Evolutionary conservation across 2,113 vertebrate species (phyloP), one percentile per base, ranked within the genome.

Genomic region (Paratilapia polleni): DNA sequence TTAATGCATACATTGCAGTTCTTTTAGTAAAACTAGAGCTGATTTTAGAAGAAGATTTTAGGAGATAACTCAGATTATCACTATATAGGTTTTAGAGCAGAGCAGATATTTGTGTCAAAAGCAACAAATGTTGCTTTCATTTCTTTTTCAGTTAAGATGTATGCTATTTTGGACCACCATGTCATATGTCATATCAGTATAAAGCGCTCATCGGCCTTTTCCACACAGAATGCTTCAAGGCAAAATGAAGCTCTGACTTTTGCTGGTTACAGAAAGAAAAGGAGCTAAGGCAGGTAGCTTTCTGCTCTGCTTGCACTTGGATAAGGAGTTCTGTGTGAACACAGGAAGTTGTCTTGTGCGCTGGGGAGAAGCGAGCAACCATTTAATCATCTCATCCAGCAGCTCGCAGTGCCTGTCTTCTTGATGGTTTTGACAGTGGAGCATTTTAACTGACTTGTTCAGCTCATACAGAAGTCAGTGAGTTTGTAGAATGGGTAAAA

Each of bases 351-450:
- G 41, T 77, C 82, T 60, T 74, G 75, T 66, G 78, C 58, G 80
- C 36, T 8, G 15, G 24, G 54, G 58, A 60, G 63, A 70, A 63
- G 3, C 52, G 28, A 85, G 68, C 87, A 3, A 58, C 5, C 63
- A 58, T 89, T 87, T 73, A 87, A 91, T 91, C 61, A 78, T 85
- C 74, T 81, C 84, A 38, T 80, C 43, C 83, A 75, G 80, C 82
- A 31, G 63, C 68, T 19, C 8, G 31, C 57, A 22, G 10, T 4
- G 58, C 34, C 47, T 15, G 36, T 56, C 43, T 75, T 77, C 63
- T 60, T 83, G 84, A 80, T 85, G 82, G 79, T 15, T 59, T 78
- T 66, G 59, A 58, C 77, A 52, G 70, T 57, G 54, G 22, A 82
- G 68, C 78, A 7, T 61, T 76, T 76, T 62, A 57, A 82, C 56